Percentiles rank a stretch among this genome's conserved stretches.
These are phyloP conservation scores for Stegophylla sp. DNA, from an alignment of 2,888 invertebrate species.

Conservation along the genomic window DNA sequence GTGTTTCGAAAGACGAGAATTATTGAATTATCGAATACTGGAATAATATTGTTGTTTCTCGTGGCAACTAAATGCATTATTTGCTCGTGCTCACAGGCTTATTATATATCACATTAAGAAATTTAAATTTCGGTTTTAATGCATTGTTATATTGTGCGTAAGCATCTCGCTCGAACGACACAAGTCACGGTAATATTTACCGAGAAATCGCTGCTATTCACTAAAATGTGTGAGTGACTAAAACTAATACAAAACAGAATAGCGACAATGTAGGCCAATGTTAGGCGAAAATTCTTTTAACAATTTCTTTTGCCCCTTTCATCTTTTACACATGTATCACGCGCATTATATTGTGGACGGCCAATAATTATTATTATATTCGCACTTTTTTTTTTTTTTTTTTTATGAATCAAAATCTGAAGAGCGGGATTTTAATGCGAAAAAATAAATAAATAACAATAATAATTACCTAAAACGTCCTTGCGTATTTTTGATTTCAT, in stretches of 20 bases:
- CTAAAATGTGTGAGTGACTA: not conserved
- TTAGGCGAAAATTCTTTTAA: slow-evolving; percentile 17
- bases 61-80: not conserved
- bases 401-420: not conserved
- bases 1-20: not conserved
- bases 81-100: not conserved
- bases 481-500: slow-evolving; percentile 44
- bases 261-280: slow-evolving; percentile 32
- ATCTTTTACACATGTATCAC: slow-evolving; percentile 5
- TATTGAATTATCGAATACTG: not conserved
- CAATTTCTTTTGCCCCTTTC: slow-evolving; percentile 17
- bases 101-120: not conserved
- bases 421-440: not conserved
- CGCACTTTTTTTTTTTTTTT: no score
- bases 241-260: slow-evolving; percentile 31
- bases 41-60: not conserved
- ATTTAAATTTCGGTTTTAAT: not conserved
- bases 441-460: not conserved
- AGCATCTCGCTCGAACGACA: slow-evolving; percentile 15
- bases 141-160: not conserved
- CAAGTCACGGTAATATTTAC: slow-evolving; percentile 19
- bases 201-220: slow-evolving; percentile 34
- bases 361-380: not conserved
- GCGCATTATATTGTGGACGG: not conserved
- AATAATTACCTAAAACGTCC: slow-evolving; percentile 12